These are phyloP conservation scores for Abramis brama DNA, from an alignment of 2,113 vertebrate genomes.

Conservation along the genomic window DNA sequence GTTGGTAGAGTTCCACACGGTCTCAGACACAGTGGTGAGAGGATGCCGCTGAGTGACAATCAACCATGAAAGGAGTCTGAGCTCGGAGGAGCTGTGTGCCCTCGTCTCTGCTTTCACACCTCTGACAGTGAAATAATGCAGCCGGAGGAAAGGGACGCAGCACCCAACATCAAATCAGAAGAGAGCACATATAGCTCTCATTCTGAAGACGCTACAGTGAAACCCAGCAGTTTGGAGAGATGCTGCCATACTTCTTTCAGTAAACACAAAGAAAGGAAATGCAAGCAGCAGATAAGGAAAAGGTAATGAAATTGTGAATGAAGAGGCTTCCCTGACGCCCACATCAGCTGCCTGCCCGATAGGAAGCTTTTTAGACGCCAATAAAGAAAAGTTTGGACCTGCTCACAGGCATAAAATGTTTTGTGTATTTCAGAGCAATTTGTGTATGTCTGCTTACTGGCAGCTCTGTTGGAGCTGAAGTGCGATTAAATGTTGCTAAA, in stretches of 20 bases:
- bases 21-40: conserved; percentile 29
- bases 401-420: neutral
- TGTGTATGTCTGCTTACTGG: conserved; percentile 12
- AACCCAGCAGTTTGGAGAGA: neutral
- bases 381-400: conserved; percentile 37
- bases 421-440: conserved; percentile 11
- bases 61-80: conserved; percentile 40
- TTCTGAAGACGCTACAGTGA: conserved; percentile 14
- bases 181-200: neutral
- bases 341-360: neutral
- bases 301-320: conserved; percentile 30
- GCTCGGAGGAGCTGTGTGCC: conserved; percentile 16
- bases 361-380: conserved; percentile 9
- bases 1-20: conserved; percentile 5
- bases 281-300: conserved; percentile 16
- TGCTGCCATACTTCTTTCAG: conserved; percentile 30
- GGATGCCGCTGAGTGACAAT: conserved; percentile 54
- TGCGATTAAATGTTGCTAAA: conserved; percentile 29
- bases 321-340: conserved; percentile 3
- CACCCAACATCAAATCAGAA: conserved; percentile 39
- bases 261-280: conserved; percentile 34
- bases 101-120: conserved; percentile 35
- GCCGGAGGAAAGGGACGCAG: neutral
- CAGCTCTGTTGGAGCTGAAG: conserved; percentile 18
- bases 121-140: conserved; percentile 43